phyloP scores from a whole-genome alignment of 2,888 invertebrate species.

The Hymenopus coronatus region DNA sequence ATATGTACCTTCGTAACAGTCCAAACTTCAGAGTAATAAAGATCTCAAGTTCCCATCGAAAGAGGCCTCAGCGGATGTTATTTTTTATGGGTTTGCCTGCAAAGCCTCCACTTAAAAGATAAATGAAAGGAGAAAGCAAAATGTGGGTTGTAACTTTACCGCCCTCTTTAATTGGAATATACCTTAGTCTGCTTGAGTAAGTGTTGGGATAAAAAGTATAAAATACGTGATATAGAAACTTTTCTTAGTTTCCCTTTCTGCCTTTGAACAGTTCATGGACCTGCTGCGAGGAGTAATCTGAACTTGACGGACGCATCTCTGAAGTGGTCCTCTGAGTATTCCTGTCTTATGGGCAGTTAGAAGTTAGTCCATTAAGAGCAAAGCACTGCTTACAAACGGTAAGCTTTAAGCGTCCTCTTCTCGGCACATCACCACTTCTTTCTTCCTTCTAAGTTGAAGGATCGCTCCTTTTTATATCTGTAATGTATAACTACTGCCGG shows the following conservation, averaged over 20 bases:
- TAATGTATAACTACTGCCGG: background rate
- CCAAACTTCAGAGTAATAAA: background rate
- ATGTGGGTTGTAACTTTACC: background rate
- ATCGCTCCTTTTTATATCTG: background rate
- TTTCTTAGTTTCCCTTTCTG: background rate
- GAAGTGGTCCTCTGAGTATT: background rate
- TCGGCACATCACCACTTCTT: background rate
- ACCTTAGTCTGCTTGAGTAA: background rate
- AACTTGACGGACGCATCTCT: background rate
- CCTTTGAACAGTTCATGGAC: background rate
- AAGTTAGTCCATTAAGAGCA: background rate
- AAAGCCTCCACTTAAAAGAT: background rate
- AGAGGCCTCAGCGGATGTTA: background rate
- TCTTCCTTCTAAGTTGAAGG: background rate
- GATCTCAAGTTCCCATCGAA: background rate
- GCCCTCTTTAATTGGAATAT: background rate
- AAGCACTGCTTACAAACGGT: background rate
- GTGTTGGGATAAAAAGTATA: background rate
- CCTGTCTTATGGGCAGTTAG: background rate
- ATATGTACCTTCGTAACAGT: background rate
- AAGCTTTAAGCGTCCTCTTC: background rate
- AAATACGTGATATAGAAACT: background rate
- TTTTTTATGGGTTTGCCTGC: background rate
- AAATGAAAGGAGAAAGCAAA: background rate
- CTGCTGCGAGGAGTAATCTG: background rate